A percentile compares a stretch with the other conserved stretches of the same genome.
Conservation (phyloP, 2,797 vertebrate genomes). For the Pseudochirops corinnae region DNA sequence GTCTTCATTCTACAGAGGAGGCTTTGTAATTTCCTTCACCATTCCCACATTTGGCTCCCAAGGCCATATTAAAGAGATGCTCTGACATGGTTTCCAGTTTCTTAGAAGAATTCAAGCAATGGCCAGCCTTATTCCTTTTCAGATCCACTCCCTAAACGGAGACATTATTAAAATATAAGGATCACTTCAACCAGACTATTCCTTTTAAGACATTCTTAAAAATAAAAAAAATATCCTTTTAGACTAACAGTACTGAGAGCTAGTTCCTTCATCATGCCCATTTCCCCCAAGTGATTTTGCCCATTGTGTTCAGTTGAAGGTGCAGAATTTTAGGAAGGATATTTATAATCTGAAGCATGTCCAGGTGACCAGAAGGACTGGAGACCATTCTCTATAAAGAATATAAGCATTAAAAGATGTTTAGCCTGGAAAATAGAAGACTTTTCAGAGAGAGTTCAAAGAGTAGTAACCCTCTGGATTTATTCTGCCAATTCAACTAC, state of each 20-base stretch:
- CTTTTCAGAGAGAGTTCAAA: neutral
- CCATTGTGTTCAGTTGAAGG: neutral
- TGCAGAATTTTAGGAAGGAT: neutral
- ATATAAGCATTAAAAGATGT: neutral
- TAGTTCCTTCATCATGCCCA: conserved; percentile 10
- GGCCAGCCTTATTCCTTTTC: conserved; percentile 24
- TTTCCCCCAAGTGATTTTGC: conserved; percentile 25
- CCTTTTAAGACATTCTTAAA: conserved; percentile 53
- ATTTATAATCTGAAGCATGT: neutral
- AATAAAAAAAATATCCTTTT: conserved; percentile 44
- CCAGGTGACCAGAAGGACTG: neutral
- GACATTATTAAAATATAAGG: conserved; percentile 25
- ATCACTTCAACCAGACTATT: conserved; percentile 45
- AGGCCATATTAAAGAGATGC: conserved; percentile 23
- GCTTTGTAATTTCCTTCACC: conserved; percentile 70
- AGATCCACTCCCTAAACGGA: conserved; percentile 41
- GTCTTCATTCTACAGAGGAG: conserved; percentile 68
- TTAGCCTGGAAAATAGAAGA: neutral
- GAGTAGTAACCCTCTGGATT: neutral
- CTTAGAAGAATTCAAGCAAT: conserved; percentile 35
- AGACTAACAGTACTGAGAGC: conserved; percentile 58
- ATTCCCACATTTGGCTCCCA: conserved; percentile 26
- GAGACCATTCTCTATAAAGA: neutral
- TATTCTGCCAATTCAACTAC: neutral
- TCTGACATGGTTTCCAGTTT: conserved; percentile 27